Conservation (phyloP, 1,140 invertebrate genomes). For the Zelostemma sp. region DNA sequence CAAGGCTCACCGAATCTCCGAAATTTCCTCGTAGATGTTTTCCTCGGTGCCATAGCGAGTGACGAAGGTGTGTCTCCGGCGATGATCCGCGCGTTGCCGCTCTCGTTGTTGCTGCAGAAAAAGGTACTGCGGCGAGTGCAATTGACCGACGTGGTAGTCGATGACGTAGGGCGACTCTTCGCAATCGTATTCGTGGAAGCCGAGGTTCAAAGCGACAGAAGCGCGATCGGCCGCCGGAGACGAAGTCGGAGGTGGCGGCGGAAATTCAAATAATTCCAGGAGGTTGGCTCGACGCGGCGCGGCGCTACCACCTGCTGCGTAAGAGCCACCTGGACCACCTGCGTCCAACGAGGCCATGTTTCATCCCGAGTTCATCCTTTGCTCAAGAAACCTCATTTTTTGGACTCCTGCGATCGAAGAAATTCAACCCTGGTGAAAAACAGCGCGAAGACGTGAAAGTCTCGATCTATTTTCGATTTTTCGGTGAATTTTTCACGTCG, state of each 20-base stretch:
- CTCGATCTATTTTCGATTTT: too few relatives aligned
- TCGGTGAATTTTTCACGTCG: too few relatives aligned
- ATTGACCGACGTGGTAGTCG: conserved; percentile 46
- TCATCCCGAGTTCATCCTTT: too few relatives aligned
- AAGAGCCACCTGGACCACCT: too few relatives aligned
- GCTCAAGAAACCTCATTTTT: too few relatives aligned
- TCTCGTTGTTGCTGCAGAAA: conserved; percentile 39
- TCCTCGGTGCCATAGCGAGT: conserved; percentile 85
- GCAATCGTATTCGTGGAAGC: conserved; percentile 4
- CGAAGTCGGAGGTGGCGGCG: conserved; percentile 71
- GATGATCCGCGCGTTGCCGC: conserved; percentile 63
- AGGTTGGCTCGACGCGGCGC: conserved; percentile 63
- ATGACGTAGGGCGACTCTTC: conserved; percentile 55
- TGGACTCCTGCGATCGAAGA: too few relatives aligned
- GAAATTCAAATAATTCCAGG: too few relatives aligned
- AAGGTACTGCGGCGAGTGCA: conserved; percentile 52
- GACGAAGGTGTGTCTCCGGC: conserved; percentile 78
- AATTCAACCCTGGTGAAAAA: too few relatives aligned
- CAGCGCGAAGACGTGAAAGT: too few relatives aligned
- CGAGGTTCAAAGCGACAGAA: neutral
- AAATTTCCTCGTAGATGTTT: conserved; percentile 91
- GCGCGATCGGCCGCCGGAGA: conserved; percentile 53
- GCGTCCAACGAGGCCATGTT: too few relatives aligned
- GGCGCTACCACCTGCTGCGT: conserved; percentile 45
- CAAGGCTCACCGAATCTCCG: conserved; percentile 64